Evolutionary conservation across 2,797 vertebrate genomes (phyloP).

Genomic region (Babyrousa celebensis): DNA sequence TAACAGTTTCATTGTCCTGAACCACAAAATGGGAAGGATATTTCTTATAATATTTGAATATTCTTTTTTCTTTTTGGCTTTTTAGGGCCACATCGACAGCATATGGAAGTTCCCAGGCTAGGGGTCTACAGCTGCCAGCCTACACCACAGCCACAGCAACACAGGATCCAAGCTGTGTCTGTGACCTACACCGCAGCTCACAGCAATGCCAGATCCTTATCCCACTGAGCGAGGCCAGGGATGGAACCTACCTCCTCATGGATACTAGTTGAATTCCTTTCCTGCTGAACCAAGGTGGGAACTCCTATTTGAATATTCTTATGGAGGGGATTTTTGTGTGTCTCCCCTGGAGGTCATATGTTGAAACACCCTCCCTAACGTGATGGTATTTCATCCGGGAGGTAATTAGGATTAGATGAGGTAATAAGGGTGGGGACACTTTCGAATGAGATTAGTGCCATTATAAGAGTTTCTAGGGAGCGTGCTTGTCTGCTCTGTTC

Average conservation of each 20-base stretch:
- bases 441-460: background rate
- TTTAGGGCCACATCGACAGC: too few species aligned
- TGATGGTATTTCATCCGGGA: background rate
- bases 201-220: too few species aligned
- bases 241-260: too few species aligned
- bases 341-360: background rate
- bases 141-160: too few species aligned
- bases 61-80: too few species aligned
- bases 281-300: too few species aligned
- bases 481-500: background rate
- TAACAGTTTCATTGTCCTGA: background rate
- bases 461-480: background rate
- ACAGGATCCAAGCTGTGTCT: too few species aligned
- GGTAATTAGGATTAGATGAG: background rate
- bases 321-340: background rate
- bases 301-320: background rate
- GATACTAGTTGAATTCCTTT: too few species aligned
- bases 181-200: too few species aligned
- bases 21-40: background rate
- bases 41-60: conserved; percentile 8
- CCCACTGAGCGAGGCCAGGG: too few species aligned
- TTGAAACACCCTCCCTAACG: background rate
- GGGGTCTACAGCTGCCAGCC: too few species aligned
- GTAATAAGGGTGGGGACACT: background rate
- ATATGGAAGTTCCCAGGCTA: too few species aligned